Conservation (phyloP, 2,888 invertebrate genomes). For the Cephus runcator region DNA sequence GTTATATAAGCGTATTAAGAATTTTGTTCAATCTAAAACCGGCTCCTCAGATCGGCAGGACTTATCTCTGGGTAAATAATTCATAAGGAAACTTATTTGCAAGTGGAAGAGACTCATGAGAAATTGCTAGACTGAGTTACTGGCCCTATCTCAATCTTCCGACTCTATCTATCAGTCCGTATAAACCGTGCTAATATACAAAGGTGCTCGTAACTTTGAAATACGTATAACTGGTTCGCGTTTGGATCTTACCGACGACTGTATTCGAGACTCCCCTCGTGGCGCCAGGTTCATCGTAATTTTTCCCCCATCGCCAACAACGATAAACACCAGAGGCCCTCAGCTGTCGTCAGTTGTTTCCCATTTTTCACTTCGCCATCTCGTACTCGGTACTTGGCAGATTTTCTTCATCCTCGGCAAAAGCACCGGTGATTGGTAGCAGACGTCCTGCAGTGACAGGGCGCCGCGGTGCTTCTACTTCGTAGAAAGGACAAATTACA, state of each 20-base stretch:
- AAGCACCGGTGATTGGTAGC: not conserved
- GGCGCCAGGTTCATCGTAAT: not conserved
- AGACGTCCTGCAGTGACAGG: not conserved
- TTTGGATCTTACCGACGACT: not conserved
- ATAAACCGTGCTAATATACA: not conserved
- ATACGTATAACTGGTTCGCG: not conserved
- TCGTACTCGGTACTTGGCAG: not conserved
- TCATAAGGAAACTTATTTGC: not conserved
- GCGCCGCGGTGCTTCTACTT: not conserved
- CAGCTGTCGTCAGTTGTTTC: not conserved
- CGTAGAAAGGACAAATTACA: not conserved
- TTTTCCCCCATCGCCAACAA: not conserved
- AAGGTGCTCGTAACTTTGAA: not conserved
- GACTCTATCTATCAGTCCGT: not conserved
- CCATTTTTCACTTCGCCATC: not conserved
- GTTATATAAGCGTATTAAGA: not conserved
- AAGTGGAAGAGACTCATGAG: not conserved
- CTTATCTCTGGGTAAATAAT: not conserved
- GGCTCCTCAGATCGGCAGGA: not conserved
- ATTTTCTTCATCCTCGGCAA: not conserved
- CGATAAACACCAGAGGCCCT: not conserved
- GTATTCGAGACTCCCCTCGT: not conserved
- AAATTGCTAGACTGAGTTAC: not conserved
- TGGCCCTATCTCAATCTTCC: not conserved
- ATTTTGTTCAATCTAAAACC: not conserved